Base-by-base conservation (phyloP, 92 coral and sea anemone species). In the Pocillopora grandis region DNA sequence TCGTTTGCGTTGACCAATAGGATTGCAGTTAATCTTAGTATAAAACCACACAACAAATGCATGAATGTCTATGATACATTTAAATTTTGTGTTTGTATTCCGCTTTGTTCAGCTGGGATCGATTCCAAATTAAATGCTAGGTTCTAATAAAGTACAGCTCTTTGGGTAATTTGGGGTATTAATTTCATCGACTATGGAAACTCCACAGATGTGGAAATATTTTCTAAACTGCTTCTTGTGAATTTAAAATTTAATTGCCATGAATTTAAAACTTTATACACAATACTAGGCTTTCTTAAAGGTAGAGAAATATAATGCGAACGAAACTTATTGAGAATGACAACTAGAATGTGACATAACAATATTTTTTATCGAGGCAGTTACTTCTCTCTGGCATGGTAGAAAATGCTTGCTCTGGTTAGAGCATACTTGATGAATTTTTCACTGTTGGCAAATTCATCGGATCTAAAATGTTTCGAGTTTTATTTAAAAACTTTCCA, bases 61-160 rank as follows among this genome's bases (percentile, higher is more conserved):
- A 21, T 62, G 33, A 82, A 52, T 42, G 68, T 62, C 63, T 48
- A 42, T 31, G 64, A 60, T 74, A 63, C 27, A 79, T 71, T 73
- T 82, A 63, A 63, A 83, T 83, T 83, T 74, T 64, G 64, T 83
- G 80, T 73, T 83, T 74, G 79, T 63, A 48, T 62, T 73, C 65
- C 9, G 36, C 86, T 48, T 48, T 74, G 74, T 64, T 56, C 71
- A 64, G 65, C 42, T 73, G 56, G 56, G 62, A 42, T 58, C 55
- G 19, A 69, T 60, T 59, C 61, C 48, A 81, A 42, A 81, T 81
- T 20, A 19, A 59, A 59, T 56, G 42, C 12, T 66, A 37, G 57
- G 17, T 12, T 42, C 58, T 81, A 70, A 71, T 72, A 62, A 36
- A 42, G 69, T 5, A 71, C 58, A 60, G 19, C 59, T 58, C 77